Evolutionary conservation across 2,888 invertebrate genomes (phyloP).

Genomic region (Troglohyphantes excavatus): DNA sequence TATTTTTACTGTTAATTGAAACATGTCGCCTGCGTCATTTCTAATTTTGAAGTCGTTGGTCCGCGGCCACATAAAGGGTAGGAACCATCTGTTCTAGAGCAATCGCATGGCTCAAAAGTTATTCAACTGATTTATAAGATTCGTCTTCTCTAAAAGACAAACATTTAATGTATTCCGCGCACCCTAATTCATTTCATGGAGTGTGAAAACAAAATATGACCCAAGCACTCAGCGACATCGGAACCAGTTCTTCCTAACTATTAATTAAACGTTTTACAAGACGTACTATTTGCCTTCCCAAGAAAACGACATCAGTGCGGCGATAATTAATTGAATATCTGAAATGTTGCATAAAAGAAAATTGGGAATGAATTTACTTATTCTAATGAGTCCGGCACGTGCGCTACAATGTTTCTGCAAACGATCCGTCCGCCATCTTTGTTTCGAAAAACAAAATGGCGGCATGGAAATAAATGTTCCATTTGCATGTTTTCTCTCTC

Average conservation of each 20-base stretch:
- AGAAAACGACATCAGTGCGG: no score
- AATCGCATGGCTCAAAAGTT: no score
- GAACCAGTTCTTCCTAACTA: constrained; percentile 31
- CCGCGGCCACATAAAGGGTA: no score
- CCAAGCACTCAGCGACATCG: background rate
- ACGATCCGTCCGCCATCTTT: background rate
- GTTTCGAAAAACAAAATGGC: background rate
- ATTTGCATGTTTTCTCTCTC: constrained; percentile 27
- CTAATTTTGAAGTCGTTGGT: no score
- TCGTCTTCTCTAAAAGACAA: no score
- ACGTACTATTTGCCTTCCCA: background rate
- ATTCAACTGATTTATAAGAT: no score
- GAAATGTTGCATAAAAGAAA: constrained; percentile 11
- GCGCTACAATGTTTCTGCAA: no score
- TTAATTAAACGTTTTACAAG: constrained; percentile 19
- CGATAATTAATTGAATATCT: constrained; percentile 24
- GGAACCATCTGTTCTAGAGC: no score
- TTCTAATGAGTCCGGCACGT: background rate
- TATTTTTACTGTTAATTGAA: no score
- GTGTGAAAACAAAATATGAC: constrained; percentile 14
- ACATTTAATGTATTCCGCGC: no score
- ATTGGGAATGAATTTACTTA: background rate
- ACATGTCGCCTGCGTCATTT: no score
- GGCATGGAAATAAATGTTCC: background rate
- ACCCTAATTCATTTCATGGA: background rate